Base-by-base conservation (phyloP, 2,888 invertebrate species). In the Tuberolachnus salignus region DNA sequence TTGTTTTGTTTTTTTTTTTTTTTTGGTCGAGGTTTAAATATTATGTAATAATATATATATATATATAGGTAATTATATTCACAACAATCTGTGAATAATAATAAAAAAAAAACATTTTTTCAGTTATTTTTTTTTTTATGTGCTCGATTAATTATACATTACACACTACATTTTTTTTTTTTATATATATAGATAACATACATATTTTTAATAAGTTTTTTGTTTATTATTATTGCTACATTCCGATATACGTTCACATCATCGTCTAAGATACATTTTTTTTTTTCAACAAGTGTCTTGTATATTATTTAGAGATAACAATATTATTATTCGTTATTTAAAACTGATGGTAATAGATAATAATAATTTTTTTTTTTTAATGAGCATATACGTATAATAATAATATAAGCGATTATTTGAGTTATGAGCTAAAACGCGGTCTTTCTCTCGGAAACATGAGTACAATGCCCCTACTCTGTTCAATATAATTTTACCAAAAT, bases 101-200 rank as follows among this genome's bases (percentile, higher is more conserved):
- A n/a, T n/a, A n/a, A 73, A 57, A 26, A 71, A 66, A 75, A 75
- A 55, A 64, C 55, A 51, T 74, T 57, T n/a, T n/a, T 44, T 75
- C 55, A n/a, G 64, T 55, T 75, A 57, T 75, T 26, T 53, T n/a
- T n/a, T 6, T 6, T 34, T 34, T 34, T 34, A 34, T 72, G 71
- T 72, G 71, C 71, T 72, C n/a, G 46, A 59, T 59, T 72, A 72
- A 57, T 34, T 34, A 34, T 57, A 70, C 42, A 70, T 70, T 21
- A 46, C 44, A 34, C 3, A 51, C 70, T 70, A 70, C 44, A 70
- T 16, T 23, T 67, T 51, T 67, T 67, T 9, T 51, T 34, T 34
- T 34, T 34, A 3, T 4, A 61, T 61, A 23, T 49, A 64, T 73
- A 53, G 26, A 34, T 46, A 46, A 75, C 63, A 44, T 74, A 74